These are phyloP conservation scores for Cepphus grylle DNA, from an alignment of 2,113 vertebrate species.

Conservation along the genomic window DNA sequence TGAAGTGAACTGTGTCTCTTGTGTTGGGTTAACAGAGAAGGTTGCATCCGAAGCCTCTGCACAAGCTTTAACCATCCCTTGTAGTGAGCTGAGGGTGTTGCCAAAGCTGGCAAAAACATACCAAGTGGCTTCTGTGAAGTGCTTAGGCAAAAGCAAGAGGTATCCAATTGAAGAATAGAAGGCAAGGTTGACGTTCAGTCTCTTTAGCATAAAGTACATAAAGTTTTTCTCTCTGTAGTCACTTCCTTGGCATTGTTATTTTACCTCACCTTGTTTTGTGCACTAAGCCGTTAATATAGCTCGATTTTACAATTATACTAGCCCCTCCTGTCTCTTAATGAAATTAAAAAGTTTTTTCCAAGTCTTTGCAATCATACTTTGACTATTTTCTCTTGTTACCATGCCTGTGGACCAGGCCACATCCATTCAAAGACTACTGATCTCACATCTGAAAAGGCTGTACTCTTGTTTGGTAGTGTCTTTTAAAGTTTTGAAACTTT, in stretches of 20 bases:
- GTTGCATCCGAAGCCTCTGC: neutral
- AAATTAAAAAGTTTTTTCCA: neutral
- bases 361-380: neutral
- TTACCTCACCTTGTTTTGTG: neutral
- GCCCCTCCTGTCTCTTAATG: neutral
- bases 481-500: neutral
- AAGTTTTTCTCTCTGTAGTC: neutral
- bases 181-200: neutral
- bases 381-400: neutral
- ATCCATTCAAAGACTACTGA: neutral
- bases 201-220: neutral
- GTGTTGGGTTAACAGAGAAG: neutral
- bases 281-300: neutral
- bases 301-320: neutral
- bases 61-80: accelerated
- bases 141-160: neutral
- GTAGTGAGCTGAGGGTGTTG: neutral
- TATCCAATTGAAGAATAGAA: neutral
- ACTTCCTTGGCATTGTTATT: neutral
- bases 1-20: neutral
- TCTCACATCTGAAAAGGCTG: neutral
- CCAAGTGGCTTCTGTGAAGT: neutral
- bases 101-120: neutral
- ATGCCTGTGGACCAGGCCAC: neutral
- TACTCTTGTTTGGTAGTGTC: neutral